Evolutionary conservation across 2,888 invertebrate genomes (phyloP).

Genomic region (Xestia xanthographa): DNA sequence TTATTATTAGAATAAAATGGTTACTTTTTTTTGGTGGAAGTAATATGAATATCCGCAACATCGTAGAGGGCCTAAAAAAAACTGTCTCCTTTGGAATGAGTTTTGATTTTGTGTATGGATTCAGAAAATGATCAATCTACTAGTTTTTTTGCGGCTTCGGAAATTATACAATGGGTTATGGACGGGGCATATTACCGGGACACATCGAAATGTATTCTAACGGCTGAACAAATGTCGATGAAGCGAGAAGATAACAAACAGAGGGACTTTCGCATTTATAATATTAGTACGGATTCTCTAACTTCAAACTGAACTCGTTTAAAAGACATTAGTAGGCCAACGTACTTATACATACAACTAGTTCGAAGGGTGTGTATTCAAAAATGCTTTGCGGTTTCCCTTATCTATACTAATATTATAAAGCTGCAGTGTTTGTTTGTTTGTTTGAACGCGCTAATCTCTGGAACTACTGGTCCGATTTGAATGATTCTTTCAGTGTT

Average conservation of each 20-base stretch:
- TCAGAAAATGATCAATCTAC: neutral
- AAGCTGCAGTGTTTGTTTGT: too few relatives aligned
- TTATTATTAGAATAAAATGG: too few relatives aligned
- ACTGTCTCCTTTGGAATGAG: neutral
- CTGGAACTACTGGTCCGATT: too few relatives aligned
- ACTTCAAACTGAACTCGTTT: conserved; percentile 20
- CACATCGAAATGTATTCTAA: neutral
- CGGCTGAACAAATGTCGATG: neutral
- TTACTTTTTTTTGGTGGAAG: too few relatives aligned
- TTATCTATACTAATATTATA: too few relatives aligned
- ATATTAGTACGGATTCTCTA: neutral
- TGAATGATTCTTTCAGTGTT: too few relatives aligned
- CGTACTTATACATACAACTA: neutral
- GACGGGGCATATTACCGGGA: neutral
- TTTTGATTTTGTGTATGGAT: neutral
- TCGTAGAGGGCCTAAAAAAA: too few relatives aligned
- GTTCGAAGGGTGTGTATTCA: neutral
- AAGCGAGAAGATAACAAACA: neutral
- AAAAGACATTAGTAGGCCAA: conserved; percentile 19
- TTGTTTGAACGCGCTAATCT: too few relatives aligned
- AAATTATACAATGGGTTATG: neutral
- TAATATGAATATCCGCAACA: too few relatives aligned
- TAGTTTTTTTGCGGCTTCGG: neutral
- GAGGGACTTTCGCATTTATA: neutral
- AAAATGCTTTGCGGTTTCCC: neutral